Evolutionary conservation across 1,140 invertebrate genomes (phyloP), one percentile per base, ranked within the genome.

Genomic region (Apis dorsata): DNA sequence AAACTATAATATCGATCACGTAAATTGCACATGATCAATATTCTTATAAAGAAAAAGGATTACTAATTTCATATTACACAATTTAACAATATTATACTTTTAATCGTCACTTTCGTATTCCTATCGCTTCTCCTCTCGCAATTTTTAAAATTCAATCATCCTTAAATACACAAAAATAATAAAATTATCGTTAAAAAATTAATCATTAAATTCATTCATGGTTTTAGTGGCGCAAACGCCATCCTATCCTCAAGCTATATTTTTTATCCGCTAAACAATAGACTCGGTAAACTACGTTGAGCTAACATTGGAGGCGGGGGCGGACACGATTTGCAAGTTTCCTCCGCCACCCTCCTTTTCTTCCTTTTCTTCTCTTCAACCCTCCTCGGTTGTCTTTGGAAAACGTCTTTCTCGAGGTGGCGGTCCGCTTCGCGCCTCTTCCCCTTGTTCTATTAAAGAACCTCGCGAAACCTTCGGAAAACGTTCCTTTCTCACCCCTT

Each of bases 271-370:
- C 72, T 60, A 75, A 75, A 75, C 72, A 75, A 75, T 75, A 62
- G 57, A 24, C 57, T 15, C 13, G 57, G 72, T 60, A 75, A 75
- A 75, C 72, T 75, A 63, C 34, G 57, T 75, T 62, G 34, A 75
- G 72, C 72, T 75, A 75, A 63, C 72, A 75, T 63, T 49, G 34
- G 44, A 75, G 72, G 24, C 62, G 21, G 57, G 76, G 62, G 65
- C 77, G 55, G 51, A 87, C 85, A 87, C 85, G 84, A 90, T 89
- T 88, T 85, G 84, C 84, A 85, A 87, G 81, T 79, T 69, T 51
- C 44, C 34, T 17, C 34, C 21, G 24, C 28, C 55, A 44, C 57
- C 53, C 28, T 55, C 44, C 44, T 62, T 49, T 66, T 60, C 34
- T n/a, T 28, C 12, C 9, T 21, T 55, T 28, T 44, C n/a, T 15